A percentile compares a stretch with the other conserved stretches of the same genome.
Evolutionary conservation across 2,888 invertebrate genomes (phyloP).

Genomic region (Pandemis corylana): DNA sequence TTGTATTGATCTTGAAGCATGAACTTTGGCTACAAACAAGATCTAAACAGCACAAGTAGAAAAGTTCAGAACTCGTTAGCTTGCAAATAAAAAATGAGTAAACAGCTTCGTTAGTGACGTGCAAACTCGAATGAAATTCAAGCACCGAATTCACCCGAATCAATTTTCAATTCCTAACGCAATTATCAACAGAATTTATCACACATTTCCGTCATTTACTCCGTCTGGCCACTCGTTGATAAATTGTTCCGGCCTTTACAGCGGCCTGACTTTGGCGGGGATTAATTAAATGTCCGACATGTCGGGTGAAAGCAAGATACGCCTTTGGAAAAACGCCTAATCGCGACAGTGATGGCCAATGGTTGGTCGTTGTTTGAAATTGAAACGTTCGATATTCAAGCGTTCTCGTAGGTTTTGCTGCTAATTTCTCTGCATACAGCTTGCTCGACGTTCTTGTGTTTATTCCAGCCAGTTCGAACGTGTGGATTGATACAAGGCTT

Average conservation of each 20-base stretch:
- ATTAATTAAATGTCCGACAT: constrained; percentile 46
- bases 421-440: too few species aligned
- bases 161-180: constrained; percentile 11
- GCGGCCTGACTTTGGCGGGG: constrained; percentile 45
- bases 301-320: constrained; percentile 39
- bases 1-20: too few species aligned
- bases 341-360: constrained; percentile 32
- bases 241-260: constrained; percentile 39
- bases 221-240: constrained; percentile 36
- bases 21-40: too few species aligned
- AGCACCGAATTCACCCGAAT: not conserved
- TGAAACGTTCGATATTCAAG: constrained; percentile 25
- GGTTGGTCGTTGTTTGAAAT: constrained; percentile 23
- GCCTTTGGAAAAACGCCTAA: constrained; percentile 40
- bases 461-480: not conserved
- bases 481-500: too few species aligned
- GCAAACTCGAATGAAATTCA: not conserved
- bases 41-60: not conserved
- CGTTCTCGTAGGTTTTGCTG: constrained; percentile 14
- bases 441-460: too few species aligned
- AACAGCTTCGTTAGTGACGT: not conserved
- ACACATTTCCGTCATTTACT: constrained; percentile 40
- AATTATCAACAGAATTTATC: constrained; percentile 40
- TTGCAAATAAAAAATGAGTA: not conserved
- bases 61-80: not conserved